phyloP scores from a whole-genome alignment of 1,140 invertebrate species.

The Matsumurasca onukii region DNA sequence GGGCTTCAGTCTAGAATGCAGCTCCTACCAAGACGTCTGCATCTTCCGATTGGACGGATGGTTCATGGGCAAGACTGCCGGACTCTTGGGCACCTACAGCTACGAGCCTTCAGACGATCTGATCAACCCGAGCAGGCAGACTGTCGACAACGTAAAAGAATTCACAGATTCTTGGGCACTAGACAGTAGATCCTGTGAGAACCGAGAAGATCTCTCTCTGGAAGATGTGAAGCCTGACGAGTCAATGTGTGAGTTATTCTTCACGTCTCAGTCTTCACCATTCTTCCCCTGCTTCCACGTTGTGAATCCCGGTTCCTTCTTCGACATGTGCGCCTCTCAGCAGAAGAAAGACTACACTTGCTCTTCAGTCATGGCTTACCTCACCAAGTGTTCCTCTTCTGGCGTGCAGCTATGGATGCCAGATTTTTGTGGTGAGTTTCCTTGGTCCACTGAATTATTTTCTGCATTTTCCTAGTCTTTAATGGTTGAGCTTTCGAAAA shows the following conservation, averaged over 20 bases:
- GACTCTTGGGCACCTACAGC: conserved; percentile 83
- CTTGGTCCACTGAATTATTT: not conserved
- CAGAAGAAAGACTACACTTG: not conserved
- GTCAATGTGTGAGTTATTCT: conserved; percentile 63
- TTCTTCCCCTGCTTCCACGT: conserved; percentile 69
- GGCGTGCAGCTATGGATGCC: conserved; percentile 17
- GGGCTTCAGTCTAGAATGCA: conserved; percentile 16
- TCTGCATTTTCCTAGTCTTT: too few relatives aligned
- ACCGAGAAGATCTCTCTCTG: not conserved
- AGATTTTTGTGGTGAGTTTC: conserved; percentile 17
- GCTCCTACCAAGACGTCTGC: not conserved
- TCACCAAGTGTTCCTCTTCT: conserved; percentile 5
- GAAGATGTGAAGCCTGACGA: not conserved
- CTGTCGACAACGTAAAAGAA: not conserved
- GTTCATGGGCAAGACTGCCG: conserved; percentile 82
- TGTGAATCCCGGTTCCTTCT: conserved; percentile 59
- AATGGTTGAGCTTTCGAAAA: too few relatives aligned
- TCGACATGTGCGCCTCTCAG: conserved; percentile 56
- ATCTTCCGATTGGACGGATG: conserved; percentile 51
- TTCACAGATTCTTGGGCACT: conserved; percentile 14
- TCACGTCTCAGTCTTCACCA: conserved; percentile 67
- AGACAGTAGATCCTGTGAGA: not conserved
- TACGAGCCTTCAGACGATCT: conserved; percentile 82
- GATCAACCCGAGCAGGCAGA: conserved; percentile 53
- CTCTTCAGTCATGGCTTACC: not conserved